These are phyloP conservation scores for Callyntrura sp. DNA, from an alignment of 2,888 invertebrate species.

Conservation along the genomic window DNA sequence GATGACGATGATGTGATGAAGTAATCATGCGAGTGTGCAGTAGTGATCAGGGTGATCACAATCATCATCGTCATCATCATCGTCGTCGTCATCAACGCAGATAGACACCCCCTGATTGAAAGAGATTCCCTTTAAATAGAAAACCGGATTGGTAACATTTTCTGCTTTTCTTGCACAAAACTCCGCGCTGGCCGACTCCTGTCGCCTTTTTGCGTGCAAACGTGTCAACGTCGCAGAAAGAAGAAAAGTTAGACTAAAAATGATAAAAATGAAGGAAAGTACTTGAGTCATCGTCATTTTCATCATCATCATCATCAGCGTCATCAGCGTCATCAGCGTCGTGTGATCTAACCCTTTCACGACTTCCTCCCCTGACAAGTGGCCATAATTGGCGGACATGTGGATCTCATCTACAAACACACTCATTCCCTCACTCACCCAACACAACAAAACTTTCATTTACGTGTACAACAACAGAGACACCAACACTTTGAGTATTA, in stretches of 20 bases:
- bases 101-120: not conserved
- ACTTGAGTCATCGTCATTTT: not conserved
- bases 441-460: slow-evolving; percentile 46
- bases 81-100: not conserved
- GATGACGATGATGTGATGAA: slow-evolving; percentile 23
- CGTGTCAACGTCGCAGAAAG: not conserved
- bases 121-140: slow-evolving; percentile 58
- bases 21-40: slow-evolving; percentile 41
- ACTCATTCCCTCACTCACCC: too few species aligned
- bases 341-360: slow-evolving; percentile 60
- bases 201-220: not conserved
- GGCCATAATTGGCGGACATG: slow-evolving; percentile 71
- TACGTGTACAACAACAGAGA: not conserved
- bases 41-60: too few species aligned
- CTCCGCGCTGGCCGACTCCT: not conserved
- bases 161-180: slow-evolving; percentile 46
- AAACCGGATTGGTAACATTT: slow-evolving; percentile 75
- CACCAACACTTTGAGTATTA: not conserved
- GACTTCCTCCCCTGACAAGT: slow-evolving; percentile 65
- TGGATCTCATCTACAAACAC: slow-evolving; percentile 66
- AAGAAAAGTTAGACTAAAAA: not conserved
- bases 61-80: slow-evolving; percentile 27
- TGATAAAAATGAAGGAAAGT: slow-evolving; percentile 41
- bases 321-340: too few species aligned
- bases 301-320: too few species aligned